A percentile compares a stretch with the other conserved stretches of the same genome.
phyloP scores from a whole-genome alignment of 2,113 vertebrate species.

The Eudyptes chrysolophus region DNA sequence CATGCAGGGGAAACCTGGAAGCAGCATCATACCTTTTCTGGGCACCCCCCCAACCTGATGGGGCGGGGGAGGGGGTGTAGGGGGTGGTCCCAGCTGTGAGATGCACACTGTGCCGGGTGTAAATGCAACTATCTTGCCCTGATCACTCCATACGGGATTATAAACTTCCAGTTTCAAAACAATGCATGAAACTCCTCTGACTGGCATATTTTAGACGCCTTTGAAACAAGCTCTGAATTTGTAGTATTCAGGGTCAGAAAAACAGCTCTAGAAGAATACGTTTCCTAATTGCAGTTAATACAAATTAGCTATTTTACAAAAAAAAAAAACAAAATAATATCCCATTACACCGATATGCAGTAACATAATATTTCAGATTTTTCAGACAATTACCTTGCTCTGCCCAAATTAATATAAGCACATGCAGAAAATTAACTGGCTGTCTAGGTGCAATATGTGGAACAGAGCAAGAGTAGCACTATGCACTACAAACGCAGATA shows the following conservation, averaged over 20 bases:
- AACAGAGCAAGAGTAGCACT: not conserved
- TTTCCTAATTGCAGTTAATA: not conserved
- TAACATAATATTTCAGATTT: not conserved
- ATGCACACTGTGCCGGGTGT: not conserved
- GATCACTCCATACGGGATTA: not conserved
- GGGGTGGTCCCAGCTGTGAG: not conserved
- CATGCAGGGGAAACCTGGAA: not conserved
- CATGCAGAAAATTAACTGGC: not conserved
- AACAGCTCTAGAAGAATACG: not conserved
- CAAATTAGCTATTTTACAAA: not conserved
- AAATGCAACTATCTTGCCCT: not conserved
- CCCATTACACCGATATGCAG: not conserved
- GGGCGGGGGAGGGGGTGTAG: too few species aligned
- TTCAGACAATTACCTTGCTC: not conserved
- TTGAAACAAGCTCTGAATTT: not conserved
- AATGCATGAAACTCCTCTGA: not conserved
- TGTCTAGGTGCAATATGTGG: not conserved
- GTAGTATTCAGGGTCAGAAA: not conserved
- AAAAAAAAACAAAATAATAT: not conserved
- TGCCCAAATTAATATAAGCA: not conserved
- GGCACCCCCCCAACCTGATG: too few species aligned
- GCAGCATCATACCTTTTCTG: not conserved
- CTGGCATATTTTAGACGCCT: not conserved
- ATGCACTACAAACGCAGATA: not conserved
- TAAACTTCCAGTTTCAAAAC: not conserved